A percentile compares a stretch with the other conserved stretches of the same genome.
phyloP scores from a whole-genome alignment of 92 coral and sea anemone genomes.

The Scolanthus callimorphus region DNA sequence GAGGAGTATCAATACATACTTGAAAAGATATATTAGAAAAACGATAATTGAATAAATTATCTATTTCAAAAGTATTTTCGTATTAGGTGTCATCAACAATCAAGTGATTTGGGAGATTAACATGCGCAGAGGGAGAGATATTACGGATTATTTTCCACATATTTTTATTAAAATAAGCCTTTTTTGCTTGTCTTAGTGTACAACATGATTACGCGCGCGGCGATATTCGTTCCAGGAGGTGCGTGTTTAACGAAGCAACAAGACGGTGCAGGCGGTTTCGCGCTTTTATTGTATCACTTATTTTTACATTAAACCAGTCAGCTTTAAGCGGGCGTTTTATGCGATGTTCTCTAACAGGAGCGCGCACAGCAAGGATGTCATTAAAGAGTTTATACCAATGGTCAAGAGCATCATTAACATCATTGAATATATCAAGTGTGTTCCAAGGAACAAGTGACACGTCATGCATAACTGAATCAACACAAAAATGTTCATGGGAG shows the following conservation, averaged over 20 bases:
- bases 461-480: constrained; percentile 7
- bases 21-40: too few relatives aligned
- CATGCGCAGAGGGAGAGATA: neutral
- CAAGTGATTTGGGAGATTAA: too few relatives aligned
- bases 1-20: too few relatives aligned
- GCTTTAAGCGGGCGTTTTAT: constrained; percentile 11
- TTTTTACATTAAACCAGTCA: constrained; percentile 7
- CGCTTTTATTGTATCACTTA: constrained; percentile 14
- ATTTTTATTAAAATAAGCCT: constrained; percentile 11
- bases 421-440: constrained; percentile 30
- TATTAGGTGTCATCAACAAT: too few relatives aligned
- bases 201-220: constrained; percentile 11
- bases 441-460: constrained; percentile 25
- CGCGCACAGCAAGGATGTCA: constrained; percentile 21
- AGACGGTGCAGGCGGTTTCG: constrained; percentile 2
- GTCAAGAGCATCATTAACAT: constrained; percentile 30
- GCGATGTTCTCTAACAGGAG: constrained; percentile 18
- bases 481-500: constrained; percentile 4
- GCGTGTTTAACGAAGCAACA: constrained; percentile 4
- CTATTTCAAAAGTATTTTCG: too few relatives aligned
- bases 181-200: constrained; percentile 5
- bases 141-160: constrained; percentile 16
- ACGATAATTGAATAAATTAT: too few relatives aligned
- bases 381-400: constrained; percentile 16
- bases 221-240: constrained; percentile 4